A percentile compares a stretch with the other conserved stretches of the same genome.
phyloP scores from a whole-genome alignment of 2,888 invertebrate genomes.

The Halocaridina rubra region DNA sequence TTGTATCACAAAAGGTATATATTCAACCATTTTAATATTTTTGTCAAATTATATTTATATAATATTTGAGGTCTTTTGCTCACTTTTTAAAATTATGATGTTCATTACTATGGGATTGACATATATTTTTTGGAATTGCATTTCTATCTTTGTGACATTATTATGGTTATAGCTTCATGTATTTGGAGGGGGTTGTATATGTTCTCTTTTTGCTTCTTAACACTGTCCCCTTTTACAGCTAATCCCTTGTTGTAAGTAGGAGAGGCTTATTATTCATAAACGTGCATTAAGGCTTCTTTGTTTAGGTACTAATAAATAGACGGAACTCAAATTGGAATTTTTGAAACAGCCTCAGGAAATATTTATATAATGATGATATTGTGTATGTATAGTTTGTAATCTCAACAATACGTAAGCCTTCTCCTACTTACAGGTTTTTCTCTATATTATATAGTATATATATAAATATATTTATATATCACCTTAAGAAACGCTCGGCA shows the following conservation, averaged over 20 bases:
- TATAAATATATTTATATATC: slow-evolving; percentile 5
- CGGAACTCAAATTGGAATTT: not conserved
- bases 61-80: too few relatives aligned
- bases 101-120: too few relatives aligned
- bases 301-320: not conserved
- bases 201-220: not conserved
- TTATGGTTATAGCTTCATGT: slow-evolving; percentile 9
- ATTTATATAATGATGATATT: not conserved
- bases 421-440: slow-evolving; percentile 29
- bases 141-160: too few relatives aligned
- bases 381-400: not conserved
- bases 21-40: too few relatives aligned
- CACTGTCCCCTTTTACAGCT: slow-evolving; percentile 16
- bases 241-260: slow-evolving; percentile 29
- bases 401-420: slow-evolving; percentile 16
- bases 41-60: too few relatives aligned
- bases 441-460: not conserved
- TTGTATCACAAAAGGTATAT: too few relatives aligned
- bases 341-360: not conserved
- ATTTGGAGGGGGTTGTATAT: slow-evolving; percentile 27
- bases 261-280: not conserved
- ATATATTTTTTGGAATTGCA: too few relatives aligned
- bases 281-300: not conserved
- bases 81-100: too few relatives aligned
- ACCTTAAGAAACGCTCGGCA: slow-evolving; percentile 27